Evolutionary conservation across 2,113 vertebrate species (phyloP), one percentile per base, ranked within the genome.

Genomic region (Eira barbara): DNA sequence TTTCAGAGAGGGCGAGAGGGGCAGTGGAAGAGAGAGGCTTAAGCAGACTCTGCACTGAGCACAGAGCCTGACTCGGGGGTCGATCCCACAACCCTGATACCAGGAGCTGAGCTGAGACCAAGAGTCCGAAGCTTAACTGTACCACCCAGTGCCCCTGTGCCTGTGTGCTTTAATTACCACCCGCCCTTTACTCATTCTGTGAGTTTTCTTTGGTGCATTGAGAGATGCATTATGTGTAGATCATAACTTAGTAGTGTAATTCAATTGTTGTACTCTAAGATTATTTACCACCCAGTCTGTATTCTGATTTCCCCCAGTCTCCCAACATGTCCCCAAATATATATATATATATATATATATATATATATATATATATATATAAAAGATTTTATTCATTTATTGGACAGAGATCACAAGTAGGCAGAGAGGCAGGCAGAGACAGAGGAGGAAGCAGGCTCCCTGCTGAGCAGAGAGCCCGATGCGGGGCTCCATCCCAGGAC

Each of bases 291-390:
- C 11, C 29, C 61, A 74, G 7, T 86, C 49, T 42, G 7, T 92
- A 76, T 89, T 85, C 79, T 92, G 29, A 85, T 86, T 86, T 92
- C 39, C 9, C 10, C 3, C 59, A 61, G 59, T 61, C 3, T 9
- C 59, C n/a, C 17, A 96, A 76, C 31, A n/a, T 52, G 21, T 21
- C 21, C 6, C 25, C 76, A n/a, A 93, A 52, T 91, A 80, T 63
- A 95, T 86, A 52, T 91, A 80, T 63, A 95, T 86, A 52, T 91
- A 80, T 63, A 95, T 86, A 52, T 91, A 80, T 63, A 95, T 86
- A 52, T 91, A 80, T 63, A 95, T 86, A 52, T 91, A 80, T 63
- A 95, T 86, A 52, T 91, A 80, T 63, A 95, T 86, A n/a, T n/a
- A n/a, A n/a, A n/a, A n/a, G n/a, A n/a, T n/a, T n/a, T n/a, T n/a